Evolutionary conservation across 2,113 vertebrate genomes (phyloP).

Genomic region (Panthera tigris): DNA sequence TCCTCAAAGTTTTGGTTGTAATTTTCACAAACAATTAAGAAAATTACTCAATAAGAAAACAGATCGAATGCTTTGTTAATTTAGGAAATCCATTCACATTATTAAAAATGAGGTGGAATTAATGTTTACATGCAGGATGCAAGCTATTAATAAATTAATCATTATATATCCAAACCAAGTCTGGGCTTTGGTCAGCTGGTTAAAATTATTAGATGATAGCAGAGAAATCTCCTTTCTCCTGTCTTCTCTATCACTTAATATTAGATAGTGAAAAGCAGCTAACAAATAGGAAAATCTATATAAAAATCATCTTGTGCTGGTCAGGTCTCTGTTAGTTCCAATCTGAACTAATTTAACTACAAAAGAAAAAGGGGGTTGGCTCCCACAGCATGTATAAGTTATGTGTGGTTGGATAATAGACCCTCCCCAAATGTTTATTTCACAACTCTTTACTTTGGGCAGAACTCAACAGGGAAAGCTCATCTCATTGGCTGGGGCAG

Average conservation of each 20-base stretch:
- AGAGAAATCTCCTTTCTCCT: not conserved
- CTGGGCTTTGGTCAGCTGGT: not conserved
- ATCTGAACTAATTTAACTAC: not conserved
- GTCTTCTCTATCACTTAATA: not conserved
- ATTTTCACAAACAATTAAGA: slow-evolving; percentile 84
- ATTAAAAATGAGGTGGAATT: slow-evolving; percentile 82
- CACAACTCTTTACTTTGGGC: not conserved
- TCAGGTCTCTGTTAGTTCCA: not conserved
- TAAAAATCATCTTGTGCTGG: not conserved
- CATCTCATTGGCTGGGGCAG: not conserved
- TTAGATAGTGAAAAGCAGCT: not conserved
- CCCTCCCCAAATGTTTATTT: not conserved
- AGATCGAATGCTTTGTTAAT: slow-evolving; percentile 81
- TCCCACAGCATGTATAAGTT: not conserved
- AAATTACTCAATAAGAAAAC: slow-evolving; percentile 82
- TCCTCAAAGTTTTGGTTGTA: slow-evolving; percentile 81
- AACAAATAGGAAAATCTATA: not conserved
- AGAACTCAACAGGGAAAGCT: not conserved
- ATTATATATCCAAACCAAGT: slow-evolving; percentile 63
- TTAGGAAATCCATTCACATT: slow-evolving; percentile 81
- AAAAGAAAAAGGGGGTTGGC: not conserved
- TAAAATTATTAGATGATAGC: slow-evolving; percentile 57
- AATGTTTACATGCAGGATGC: slow-evolving; percentile 79
- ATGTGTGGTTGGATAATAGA: not conserved
- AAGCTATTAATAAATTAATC: slow-evolving; percentile 82